phyloP scores from a whole-genome alignment of 2,888 invertebrate genomes.

The Nomada goodeniana region DNA sequence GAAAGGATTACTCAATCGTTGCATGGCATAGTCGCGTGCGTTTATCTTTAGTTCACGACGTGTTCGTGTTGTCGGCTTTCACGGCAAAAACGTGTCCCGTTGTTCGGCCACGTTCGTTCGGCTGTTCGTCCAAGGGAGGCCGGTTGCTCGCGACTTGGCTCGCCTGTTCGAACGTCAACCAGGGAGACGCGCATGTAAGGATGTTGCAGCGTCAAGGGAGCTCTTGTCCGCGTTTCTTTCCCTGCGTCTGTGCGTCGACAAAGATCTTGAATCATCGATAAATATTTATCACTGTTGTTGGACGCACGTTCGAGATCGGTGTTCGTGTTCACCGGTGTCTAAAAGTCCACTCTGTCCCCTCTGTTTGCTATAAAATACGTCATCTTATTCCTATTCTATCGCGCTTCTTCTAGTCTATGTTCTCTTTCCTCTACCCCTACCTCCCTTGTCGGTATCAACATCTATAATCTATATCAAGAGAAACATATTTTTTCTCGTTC shows the following conservation, averaged over 20 bases:
- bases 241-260: background rate
- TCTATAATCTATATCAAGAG: no score
- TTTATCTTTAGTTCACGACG: conserved; percentile 2
- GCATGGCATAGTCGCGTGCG: background rate
- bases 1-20: conserved; percentile 41
- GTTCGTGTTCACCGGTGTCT: no score
- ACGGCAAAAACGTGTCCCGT: conserved; percentile 9
- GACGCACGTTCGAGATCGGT: no score
- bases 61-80: background rate
- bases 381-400: no score
- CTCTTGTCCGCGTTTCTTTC: background rate
- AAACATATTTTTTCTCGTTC: no score
- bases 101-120: conserved; percentile 7
- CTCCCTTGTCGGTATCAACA: no score
- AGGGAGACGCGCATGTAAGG: no score
- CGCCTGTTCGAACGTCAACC: background rate
- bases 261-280: background rate
- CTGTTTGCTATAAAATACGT: no score
- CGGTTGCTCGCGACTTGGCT: background rate
- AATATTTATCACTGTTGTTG: background rate
- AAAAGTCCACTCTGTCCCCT: no score
- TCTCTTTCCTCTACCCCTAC: no score
- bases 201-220: background rate
- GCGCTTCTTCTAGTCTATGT: no score
- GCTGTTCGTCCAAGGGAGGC: conserved; percentile 14